phyloP scores from a whole-genome alignment of 1,140 invertebrate genomes.

The Tribolium castaneum region DNA sequence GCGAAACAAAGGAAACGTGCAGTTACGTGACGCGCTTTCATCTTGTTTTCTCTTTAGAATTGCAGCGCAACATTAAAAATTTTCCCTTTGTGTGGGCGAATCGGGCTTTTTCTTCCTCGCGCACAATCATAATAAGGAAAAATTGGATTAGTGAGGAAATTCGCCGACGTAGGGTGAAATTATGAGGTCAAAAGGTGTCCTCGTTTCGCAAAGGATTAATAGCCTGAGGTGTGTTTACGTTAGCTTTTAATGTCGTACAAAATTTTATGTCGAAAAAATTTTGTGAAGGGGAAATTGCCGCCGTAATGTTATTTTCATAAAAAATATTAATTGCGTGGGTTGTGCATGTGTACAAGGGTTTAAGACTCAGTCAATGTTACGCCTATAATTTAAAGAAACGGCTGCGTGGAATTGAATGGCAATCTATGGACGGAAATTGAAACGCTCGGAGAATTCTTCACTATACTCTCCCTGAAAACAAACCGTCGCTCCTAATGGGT shows the following conservation, averaged over 20 bases:
- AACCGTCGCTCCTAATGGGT: slow-evolving; percentile 3
- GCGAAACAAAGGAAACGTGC: slow-evolving; percentile 21
- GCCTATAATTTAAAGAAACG: slow-evolving; percentile 26
- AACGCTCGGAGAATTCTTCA: slow-evolving; percentile 23
- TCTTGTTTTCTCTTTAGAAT: slow-evolving; percentile 19
- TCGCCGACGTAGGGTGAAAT: slow-evolving; percentile 11
- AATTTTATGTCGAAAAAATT: background rate
- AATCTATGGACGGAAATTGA: slow-evolving; percentile 28
- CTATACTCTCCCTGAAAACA: slow-evolving; percentile 15
- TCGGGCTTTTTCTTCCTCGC: background rate
- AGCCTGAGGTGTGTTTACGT: background rate
- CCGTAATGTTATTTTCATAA: slow-evolving; percentile 1
- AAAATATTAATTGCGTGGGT: slow-evolving; percentile 9
- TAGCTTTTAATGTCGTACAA: slow-evolving; percentile 11
- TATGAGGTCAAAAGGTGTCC: background rate
- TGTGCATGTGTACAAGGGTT: background rate
- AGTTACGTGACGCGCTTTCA: slow-evolving; percentile 22
- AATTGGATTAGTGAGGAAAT: slow-evolving; percentile 6
- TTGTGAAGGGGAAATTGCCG: background rate
- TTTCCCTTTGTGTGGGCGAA: background rate
- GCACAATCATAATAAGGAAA: slow-evolving; percentile 18
- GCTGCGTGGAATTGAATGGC: slow-evolving; percentile 16
- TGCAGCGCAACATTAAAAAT: slow-evolving; percentile 24
- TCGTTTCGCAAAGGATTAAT: slow-evolving; percentile 10
- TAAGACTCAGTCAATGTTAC: background rate